Evolutionary conservation across 2,888 invertebrate species (phyloP).

Genomic region (Brachyptera putata): DNA sequence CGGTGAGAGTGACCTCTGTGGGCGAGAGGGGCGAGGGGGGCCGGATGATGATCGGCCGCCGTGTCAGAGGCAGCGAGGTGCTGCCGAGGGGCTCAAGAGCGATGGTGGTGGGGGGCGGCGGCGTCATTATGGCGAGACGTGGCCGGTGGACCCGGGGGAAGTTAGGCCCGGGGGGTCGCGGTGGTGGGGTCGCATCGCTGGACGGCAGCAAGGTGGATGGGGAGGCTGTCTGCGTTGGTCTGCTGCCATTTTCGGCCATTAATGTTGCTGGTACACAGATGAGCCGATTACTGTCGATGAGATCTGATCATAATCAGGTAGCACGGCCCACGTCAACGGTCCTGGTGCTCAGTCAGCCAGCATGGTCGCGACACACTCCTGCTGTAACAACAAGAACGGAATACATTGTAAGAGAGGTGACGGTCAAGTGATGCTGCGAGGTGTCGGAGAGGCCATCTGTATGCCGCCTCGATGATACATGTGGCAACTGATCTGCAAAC

Average conservation of each 20-base stretch:
- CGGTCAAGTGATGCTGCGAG: too few species aligned
- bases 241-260: conserved; percentile 25
- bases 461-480: too few species aligned
- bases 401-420: too few species aligned
- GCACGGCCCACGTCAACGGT: conserved; percentile 24
- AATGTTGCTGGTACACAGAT: conserved; percentile 13
- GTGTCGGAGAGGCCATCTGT: too few species aligned
- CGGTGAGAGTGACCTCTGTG: conserved; percentile 51
- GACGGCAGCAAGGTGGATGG: conserved; percentile 51
- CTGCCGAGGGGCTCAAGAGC: conserved; percentile 51
- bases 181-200: conserved; percentile 35
- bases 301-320: too few species aligned
- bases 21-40: conserved; percentile 25
- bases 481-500: too few species aligned
- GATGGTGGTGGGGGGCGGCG: conserved; percentile 35
- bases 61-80: too few species aligned
- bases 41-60: conserved; percentile 36
- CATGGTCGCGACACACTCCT: conserved; percentile 17
- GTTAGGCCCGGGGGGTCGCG: too few species aligned
- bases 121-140: conserved; percentile 38
- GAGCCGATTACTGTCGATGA: too few species aligned
- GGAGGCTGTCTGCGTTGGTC: conserved; percentile 22
- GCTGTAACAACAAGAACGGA: conserved; percentile 11
- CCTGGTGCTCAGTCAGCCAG: conserved; percentile 32
- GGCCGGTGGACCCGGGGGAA: conserved; percentile 43